Evolutionary conservation across 2,888 invertebrate species (phyloP), one percentile per base, ranked within the genome.

Genomic region (Troides oblongomaculatus): DNA sequence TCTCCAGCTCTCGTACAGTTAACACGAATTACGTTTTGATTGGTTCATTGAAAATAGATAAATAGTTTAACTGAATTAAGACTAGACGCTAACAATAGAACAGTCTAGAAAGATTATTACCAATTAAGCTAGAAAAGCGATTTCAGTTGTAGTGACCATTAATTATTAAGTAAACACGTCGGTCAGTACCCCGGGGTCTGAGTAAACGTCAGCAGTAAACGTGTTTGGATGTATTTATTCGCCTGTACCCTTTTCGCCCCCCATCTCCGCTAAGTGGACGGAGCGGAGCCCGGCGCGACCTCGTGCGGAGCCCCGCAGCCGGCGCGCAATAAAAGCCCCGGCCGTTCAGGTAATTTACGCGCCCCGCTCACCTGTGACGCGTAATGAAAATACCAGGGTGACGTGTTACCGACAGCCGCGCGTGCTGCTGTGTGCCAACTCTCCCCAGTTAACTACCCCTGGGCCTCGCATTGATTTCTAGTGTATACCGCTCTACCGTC

Each of bases 331-430:
- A 85, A 83, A 78, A 74, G 77, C 69, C 80, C 81, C 73, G 76
- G 63, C 58, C 66, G 66, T 70, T 66, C 50, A 56, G 64, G 66
- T 67, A 70, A 70, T 70, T 70, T 70, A 70, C 70, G 66, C 66
- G 66, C 79, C 76, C 76, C 79, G 75, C 78, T 82, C 85, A 85
- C 85, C 84, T 85, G 85, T 82, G 83, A 66, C 81, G 79, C 81
- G 74, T 81, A 84, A 83, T 83, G 85, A 85, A 76, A 85, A 85
- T 85, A 85, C 84, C 84, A 80, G 80, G 73, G 73, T 74, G 77
- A 71, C 76, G 73, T 74, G 71, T 66, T 71, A 66, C 68, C 66
- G 71, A 62, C 43, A 50, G 64, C 66, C 63, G 62, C 57, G 59
- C 23, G 60, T 58, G 50, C 57, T 69, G 46, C 56, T 25, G 3